Evolutionary conservation across 2,888 invertebrate genomes (phyloP).

Genomic region (Leucophenga montana): DNA sequence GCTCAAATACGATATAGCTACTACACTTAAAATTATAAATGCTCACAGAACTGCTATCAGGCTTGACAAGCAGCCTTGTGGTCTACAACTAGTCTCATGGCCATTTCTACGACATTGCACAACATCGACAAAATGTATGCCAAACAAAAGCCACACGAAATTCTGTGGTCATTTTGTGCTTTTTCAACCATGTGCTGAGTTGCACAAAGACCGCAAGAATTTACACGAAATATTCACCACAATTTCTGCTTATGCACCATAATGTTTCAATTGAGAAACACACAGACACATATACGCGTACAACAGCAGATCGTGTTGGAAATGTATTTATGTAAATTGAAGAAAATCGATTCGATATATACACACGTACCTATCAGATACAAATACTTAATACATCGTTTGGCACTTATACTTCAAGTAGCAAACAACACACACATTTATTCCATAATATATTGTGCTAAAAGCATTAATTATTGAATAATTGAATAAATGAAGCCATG

Average conservation of each 20-base stretch:
- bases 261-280: neutral
- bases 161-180: constrained; percentile 17
- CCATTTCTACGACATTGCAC: no score
- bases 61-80: no score
- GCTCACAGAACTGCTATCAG: neutral
- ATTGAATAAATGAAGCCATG: constrained; percentile 46
- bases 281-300: neutral
- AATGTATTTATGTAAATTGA: no score
- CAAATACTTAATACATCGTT: neutral
- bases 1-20: no score
- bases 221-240: neutral
- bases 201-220: constrained; percentile 7
- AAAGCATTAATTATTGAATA: constrained; percentile 61
- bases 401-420: neutral
- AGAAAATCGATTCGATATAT: neutral
- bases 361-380: no score
- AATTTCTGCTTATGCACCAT: neutral
- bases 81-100: no score
- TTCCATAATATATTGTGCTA: constrained; percentile 45
- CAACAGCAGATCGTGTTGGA: neutral
- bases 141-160: constrained; percentile 3
- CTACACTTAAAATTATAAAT: neutral
- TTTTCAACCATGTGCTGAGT: neutral
- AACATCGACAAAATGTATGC: no score
- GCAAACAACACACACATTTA: constrained; percentile 33